Evolutionary conservation across 2,888 invertebrate genomes (phyloP).

Genomic region (Allacma fusca): DNA sequence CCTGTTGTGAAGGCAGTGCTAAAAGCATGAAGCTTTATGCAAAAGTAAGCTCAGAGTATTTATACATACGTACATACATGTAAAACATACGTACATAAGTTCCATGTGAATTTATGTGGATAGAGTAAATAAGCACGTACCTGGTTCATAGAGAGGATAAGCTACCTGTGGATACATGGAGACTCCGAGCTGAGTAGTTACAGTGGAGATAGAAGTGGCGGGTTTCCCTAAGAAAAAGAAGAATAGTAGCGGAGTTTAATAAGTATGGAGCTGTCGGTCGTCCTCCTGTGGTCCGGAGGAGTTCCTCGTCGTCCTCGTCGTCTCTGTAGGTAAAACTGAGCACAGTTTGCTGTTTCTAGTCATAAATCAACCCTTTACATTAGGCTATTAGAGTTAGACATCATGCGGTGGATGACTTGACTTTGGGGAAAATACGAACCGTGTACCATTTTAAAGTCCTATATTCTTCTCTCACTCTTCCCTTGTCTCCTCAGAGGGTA

Average conservation of each 20-base stretch:
- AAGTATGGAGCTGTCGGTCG: not conserved
- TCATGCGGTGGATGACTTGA: conserved; percentile 38
- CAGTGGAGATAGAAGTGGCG: not conserved
- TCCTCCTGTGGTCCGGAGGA: not conserved
- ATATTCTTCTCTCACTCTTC: not conserved
- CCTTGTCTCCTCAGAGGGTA: not conserved
- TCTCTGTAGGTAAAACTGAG: conserved; percentile 27
- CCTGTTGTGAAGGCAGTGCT: too few relatives aligned
- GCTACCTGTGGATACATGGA: too few relatives aligned
- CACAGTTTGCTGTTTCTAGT: conserved; percentile 28
- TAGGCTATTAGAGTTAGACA: conserved; percentile 42
- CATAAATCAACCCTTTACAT: conserved; percentile 40
- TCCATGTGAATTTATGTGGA: too few relatives aligned
- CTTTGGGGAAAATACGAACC: conserved; percentile 25
- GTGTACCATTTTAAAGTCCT: conserved; percentile 27
- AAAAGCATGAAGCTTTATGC: too few relatives aligned
- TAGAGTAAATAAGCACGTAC: too few relatives aligned
- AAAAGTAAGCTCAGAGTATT: too few relatives aligned
- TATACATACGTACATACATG: too few relatives aligned
- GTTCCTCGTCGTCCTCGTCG: conserved; percentile 10
- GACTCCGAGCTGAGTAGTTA: not conserved
- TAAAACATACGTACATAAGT: too few relatives aligned
- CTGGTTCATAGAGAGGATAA: too few relatives aligned
- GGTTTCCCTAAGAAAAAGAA: not conserved
- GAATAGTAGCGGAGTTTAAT: conserved; percentile 3